Base-by-base conservation (phyloP, 2,797 vertebrate genomes). In the Alcedo quadribrachys region DNA sequence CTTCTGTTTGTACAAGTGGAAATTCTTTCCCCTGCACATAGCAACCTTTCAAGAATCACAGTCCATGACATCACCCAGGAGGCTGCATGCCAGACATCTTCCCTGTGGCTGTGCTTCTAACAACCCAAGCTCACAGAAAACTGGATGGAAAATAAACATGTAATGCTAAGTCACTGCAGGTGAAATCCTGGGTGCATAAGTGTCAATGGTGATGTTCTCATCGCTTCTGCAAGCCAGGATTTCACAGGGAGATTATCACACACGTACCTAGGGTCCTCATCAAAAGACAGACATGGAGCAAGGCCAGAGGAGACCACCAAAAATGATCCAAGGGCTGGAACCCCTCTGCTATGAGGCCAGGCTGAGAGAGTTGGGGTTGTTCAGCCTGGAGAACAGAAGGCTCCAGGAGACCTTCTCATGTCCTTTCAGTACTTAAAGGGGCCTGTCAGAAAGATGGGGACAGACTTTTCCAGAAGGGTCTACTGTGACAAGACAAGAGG, bases 21-120 rank as follows among this genome's bases (percentile, higher is more conserved):
- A 69, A 45, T 66, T 63, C 78, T 22, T 73, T 60, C 66, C 55
- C 5, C 2, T 28, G 30, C 42, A 77, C 5, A 2, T 42, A 94
- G 70, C 51, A 53, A 78, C 60, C 5, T 3, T 20, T 58, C 43
- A 61, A 74, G 63, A 62, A 40, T 19, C 5, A 3, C 67, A 71
- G 81, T 20, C 54, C 62, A 8, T 4, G 2, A 27, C 0, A 0
- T 74, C 69, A 87, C 3, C 1, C 58, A 40, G 62, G 24, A 87
- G 66, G 48, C 66, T 42, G 3, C 0, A 30, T 3, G 63, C 48
- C 62, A 78, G 21, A 35, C 0, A 0, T 35, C 60, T 35, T 81
- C 32, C 53, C 8, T 1, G 9, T 5, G 90, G 46, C 68, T 81
- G 27, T 54, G 37, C 51, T 89, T 76, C 74, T 12, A 40, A 40